Conservation (phyloP, 2,888 invertebrate species). For the Drosophila picticornis region DNA sequence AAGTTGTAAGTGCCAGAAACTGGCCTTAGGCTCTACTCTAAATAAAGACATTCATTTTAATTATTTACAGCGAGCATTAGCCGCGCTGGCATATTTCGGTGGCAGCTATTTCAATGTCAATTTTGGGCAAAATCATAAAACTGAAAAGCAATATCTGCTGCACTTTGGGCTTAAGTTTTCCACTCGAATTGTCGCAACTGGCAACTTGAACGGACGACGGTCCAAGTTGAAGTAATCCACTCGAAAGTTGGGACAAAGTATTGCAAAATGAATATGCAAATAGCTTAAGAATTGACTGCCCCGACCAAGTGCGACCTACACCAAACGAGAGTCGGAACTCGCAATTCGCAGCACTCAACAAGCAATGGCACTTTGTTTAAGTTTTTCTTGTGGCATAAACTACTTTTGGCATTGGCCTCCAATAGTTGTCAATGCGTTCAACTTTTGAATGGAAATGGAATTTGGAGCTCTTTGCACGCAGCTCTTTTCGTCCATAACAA, state of each 20-base stretch:
- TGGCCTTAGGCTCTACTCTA: slow-evolving; percentile 27
- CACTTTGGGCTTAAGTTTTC: slow-evolving; percentile 44
- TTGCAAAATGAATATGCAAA: slow-evolving; percentile 76
- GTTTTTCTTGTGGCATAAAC: slow-evolving; percentile 55
- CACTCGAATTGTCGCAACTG: slow-evolving; percentile 40
- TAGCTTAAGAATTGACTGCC: slow-evolving; percentile 49
- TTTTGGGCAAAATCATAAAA: slow-evolving; percentile 37
- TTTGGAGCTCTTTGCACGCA: slow-evolving; percentile 43
- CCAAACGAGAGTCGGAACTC: slow-evolving; percentile 12
- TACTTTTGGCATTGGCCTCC: slow-evolving; percentile 42
- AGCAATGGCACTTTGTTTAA: slow-evolving; percentile 70
- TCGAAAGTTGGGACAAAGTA: slow-evolving; percentile 69
- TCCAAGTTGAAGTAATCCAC: slow-evolving; percentile 38
- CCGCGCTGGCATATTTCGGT: slow-evolving; percentile 11
- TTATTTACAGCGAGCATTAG: slow-evolving; percentile 63
- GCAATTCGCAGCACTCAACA: slow-evolving; percentile 32
- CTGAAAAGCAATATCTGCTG: slow-evolving; percentile 47
- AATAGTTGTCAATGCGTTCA: slow-evolving; percentile 42
- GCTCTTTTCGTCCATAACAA: slow-evolving; percentile 34
- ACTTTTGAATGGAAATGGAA: slow-evolving; percentile 48
- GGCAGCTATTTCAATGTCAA: slow-evolving; percentile 7
- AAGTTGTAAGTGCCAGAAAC: slow-evolving; percentile 59
- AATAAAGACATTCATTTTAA: slow-evolving; percentile 73
- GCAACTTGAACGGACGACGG: slow-evolving; percentile 21
- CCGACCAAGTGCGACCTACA: slow-evolving; percentile 30